Conservation (phyloP, 2,888 invertebrate species). For the Dichetophora obliterata region DNA sequence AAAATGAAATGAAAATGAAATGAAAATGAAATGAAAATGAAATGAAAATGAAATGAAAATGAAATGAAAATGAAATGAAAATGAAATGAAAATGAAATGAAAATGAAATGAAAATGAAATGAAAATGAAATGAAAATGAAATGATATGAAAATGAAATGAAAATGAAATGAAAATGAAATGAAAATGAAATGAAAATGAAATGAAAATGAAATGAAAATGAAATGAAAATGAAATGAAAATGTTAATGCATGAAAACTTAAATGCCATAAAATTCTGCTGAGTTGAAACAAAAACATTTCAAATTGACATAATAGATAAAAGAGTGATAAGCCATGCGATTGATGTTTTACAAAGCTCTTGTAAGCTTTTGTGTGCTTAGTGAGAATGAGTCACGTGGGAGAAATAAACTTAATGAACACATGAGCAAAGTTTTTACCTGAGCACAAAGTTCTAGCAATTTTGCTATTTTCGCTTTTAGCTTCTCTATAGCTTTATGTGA, state of each 20-base stretch:
- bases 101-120: background rate
- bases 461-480: background rate
- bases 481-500: background rate
- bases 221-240: background rate
- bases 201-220: background rate
- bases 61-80: background rate
- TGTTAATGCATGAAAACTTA: background rate
- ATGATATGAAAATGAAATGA: background rate
- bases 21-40: too few relatives aligned
- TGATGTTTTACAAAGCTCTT: background rate
- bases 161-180: background rate
- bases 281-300: too few relatives aligned
- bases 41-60: too few relatives aligned
- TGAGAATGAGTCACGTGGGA: slow-evolving; percentile 12
- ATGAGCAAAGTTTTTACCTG: background rate
- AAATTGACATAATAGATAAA: too few relatives aligned
- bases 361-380: background rate
- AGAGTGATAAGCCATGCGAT: too few relatives aligned
- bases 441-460: background rate
- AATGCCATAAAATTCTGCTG: too few relatives aligned
- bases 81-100: background rate
- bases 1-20: too few relatives aligned
- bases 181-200: background rate
- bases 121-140: background rate
- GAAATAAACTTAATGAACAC: slow-evolving; percentile 21